Base-by-base conservation (phyloP, 1,140 invertebrate genomes). In the Oreohelix idahoensis region DNA sequence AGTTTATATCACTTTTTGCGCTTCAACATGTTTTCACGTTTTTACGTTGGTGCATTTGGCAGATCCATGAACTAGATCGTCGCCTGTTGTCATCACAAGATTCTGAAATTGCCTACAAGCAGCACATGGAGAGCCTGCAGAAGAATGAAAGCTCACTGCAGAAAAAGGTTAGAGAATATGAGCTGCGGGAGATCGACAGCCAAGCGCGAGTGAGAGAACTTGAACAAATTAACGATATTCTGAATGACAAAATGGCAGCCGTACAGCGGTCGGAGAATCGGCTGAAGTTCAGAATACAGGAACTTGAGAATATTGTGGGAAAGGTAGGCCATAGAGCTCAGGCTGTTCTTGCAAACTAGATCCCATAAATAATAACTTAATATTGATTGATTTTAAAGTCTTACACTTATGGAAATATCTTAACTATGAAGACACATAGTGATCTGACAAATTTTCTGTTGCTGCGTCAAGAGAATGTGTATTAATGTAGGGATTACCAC, bases 211-310 rank as follows among this genome's bases (percentile, higher is more conserved):
- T 89, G 32, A 76, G 86, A 45, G 87, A 90, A 79, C 76, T 89
- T 32, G 87, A 90, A 74, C 87, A 90, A 81, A 81, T 58, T 2
- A 88, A 88, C 39, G 82, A 84, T 15, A 75, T 88, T 26, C 73
- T 89, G 49, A 90, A 88, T 76, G 90, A 91, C 69, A 87, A 86
- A 58, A 66, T 91, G 17, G 87, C 83, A 36, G 86, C 86, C 53
- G 66, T 91, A 32, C 88, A 90, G 84, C 77, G 88, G 17, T 90
- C 81, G 85, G 89, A 90, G 78, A 89, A 88, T 82, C 87, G 85
- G 32, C 77, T 91, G 26, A 89, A 88, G 82, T 88, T 84, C 38
- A 84, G 87, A 38, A 75, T 91, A 10, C 87, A 88, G 53, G 87
- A 91, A 84, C 83, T 91, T 29, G 89, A 90, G 79, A 84, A 49